Conservation (phyloP, 1,140 invertebrate species). For the Myzus persicae region DNA sequence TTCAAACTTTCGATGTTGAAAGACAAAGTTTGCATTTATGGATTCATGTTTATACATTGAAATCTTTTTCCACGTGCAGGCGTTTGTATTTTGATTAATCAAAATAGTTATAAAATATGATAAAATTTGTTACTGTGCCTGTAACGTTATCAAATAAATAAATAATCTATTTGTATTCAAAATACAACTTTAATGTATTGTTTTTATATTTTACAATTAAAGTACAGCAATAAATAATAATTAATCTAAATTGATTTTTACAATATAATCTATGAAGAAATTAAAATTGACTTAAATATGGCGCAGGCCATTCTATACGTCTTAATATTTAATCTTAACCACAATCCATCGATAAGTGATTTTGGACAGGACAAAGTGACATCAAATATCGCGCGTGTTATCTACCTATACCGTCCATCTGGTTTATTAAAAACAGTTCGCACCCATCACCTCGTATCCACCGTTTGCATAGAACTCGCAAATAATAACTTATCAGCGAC, state of each 20-base stretch:
- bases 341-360: background rate
- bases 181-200: too few species aligned
- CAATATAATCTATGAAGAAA: too few species aligned
- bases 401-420: background rate
- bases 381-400: background rate
- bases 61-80: background rate
- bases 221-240: too few species aligned
- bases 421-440: background rate
- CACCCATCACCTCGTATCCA: background rate
- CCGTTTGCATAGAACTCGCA: background rate
- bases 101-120: background rate
- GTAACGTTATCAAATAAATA: too few species aligned
- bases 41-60: background rate
- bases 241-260: too few species aligned
- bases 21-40: background rate
- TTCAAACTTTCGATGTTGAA: background rate
- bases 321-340: background rate
- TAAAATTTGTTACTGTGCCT: background rate
- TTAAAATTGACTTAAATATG: too few species aligned
- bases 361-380: too few species aligned
- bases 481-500: background rate
- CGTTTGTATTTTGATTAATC: background rate
- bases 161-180: too few species aligned
- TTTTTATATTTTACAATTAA: too few species aligned
- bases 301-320: too few species aligned